Base-by-base conservation (phyloP, 2,797 vertebrate species). In the Rhincodon typus region DNA sequence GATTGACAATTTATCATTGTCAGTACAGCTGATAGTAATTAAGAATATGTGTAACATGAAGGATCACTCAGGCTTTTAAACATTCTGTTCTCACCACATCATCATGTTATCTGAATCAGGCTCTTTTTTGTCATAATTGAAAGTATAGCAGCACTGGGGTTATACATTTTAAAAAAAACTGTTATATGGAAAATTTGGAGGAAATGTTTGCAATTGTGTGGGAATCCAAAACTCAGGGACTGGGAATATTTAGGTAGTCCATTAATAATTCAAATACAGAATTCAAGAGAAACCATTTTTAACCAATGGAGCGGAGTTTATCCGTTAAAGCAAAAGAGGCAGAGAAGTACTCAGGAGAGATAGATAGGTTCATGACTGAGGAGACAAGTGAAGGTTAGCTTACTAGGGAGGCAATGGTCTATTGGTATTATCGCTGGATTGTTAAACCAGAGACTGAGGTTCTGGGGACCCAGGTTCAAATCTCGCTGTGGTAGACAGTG, bases 1-100 rank as follows among this genome's bases (percentile, higher is more conserved):
- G 66, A 42, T 93, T n/a, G 38, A 93, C 62, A 27, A 93, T 93
- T 93, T 93, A n/a, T 34, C 30, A 42, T 23, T 93, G n/a, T 93
- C 90, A 12, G n/a, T 69, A 69, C 66, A 67, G 90, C n/a, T 93
- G 90, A 93, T 69, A 25, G n/a, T 93, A 67, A 93, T 93, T 42
- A 67, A 93, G n/a, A 93, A 69, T 69, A 69, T 38, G 90, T 46
- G 90, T 38, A 69, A 93, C 90, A n/a, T 25, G n/a, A n/a, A 93
- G 90, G 90, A 42, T 93, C 66, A 42, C 34, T 88, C 57, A 42
- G 38, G 90, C 62, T 13, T 93, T 93, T 93, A 21, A 93, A 42
- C 21, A 12, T 67, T 93, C n/a, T 38, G 87, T 90, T n/a, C 57
- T 66, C 88, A 91, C 34, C 34, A 62, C 57, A 42, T 23, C 66